phyloP scores from a whole-genome alignment of 2,888 invertebrate species.

The Hydrotaea cyrtoneurina region DNA sequence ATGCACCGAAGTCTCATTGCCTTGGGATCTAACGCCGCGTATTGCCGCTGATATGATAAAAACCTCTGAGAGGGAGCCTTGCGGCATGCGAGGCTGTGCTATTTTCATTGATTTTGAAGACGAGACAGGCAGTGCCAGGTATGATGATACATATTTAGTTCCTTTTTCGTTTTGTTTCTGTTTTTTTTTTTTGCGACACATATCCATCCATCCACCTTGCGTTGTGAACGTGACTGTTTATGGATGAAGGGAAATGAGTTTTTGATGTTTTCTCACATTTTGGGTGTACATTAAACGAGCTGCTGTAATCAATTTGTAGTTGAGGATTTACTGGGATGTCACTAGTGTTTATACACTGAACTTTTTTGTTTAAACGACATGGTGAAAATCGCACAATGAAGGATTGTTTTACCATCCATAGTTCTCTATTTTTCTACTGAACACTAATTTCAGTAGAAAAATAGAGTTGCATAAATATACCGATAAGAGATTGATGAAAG shows the following conservation, averaged over 20 bases:
- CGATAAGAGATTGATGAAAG: too few species aligned
- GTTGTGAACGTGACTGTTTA: background rate
- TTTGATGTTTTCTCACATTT: slow-evolving; percentile 30
- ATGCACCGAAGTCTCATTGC: slow-evolving; percentile 92
- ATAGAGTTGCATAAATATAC: too few species aligned
- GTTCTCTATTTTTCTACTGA: too few species aligned
- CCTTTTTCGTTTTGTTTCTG: background rate
- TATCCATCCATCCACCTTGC: background rate
- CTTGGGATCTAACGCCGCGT: slow-evolving; percentile 89
- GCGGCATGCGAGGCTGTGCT: slow-evolving; percentile 93
- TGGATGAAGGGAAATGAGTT: slow-evolving; percentile 11
- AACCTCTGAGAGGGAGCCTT: slow-evolving; percentile 94
- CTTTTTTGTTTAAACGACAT: slow-evolving; percentile 25
- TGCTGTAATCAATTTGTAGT: slow-evolving; percentile 12
- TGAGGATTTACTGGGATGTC: background rate
- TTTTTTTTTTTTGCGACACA: background rate
- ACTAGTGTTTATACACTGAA: background rate
- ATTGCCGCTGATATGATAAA: slow-evolving; percentile 90
- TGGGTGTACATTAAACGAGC: background rate
- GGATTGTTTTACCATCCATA: too few species aligned
- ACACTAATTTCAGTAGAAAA: too few species aligned
- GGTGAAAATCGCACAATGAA: too few species aligned
- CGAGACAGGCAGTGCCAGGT: slow-evolving; percentile 83
- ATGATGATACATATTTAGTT: slow-evolving; percentile 58
- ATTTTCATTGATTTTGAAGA: slow-evolving; percentile 91